phyloP scores from a whole-genome alignment of 2,113 vertebrate species.

The Stomatorhinus ivindoensis region DNA sequence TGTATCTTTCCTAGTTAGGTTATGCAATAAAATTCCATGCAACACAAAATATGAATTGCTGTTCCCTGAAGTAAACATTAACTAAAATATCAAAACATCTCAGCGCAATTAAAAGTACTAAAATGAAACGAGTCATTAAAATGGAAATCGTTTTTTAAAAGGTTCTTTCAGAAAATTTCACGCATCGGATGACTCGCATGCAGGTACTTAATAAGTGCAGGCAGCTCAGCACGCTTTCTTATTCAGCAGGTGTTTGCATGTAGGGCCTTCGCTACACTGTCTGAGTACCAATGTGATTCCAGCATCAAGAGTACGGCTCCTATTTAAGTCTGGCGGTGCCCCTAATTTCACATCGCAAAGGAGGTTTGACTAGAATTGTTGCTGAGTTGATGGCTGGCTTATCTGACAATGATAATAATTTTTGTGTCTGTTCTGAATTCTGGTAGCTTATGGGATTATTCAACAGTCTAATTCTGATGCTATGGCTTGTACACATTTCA shows the following conservation, averaged over 20 bases:
- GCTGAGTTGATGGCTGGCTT: not conserved
- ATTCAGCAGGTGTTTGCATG: not conserved
- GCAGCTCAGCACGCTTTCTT: too few species aligned
- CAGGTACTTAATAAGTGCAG: not conserved
- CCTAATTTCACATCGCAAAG: not conserved
- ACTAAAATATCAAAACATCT: not conserved
- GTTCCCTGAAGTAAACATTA: not conserved
- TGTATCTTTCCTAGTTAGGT: not conserved
- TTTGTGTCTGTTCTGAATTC: not conserved
- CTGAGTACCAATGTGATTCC: not conserved
- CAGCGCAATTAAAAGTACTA: not conserved
- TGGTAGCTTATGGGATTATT: not conserved
- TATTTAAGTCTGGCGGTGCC: not conserved
- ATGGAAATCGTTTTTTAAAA: not conserved
- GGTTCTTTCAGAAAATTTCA: not conserved
- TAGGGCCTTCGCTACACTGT: not conserved
- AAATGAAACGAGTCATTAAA: not conserved
- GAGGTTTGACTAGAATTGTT: not conserved
- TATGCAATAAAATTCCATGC: not conserved
- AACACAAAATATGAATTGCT: not conserved
- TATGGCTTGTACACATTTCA: not conserved
- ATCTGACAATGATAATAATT: not conserved
- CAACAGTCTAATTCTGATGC: not conserved
- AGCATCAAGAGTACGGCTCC: not conserved
- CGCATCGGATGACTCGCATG: not conserved